These are phyloP conservation scores for Drosophila ogumai DNA, from an alignment of 1,140 invertebrate species.

Conservation along the genomic window DNA sequence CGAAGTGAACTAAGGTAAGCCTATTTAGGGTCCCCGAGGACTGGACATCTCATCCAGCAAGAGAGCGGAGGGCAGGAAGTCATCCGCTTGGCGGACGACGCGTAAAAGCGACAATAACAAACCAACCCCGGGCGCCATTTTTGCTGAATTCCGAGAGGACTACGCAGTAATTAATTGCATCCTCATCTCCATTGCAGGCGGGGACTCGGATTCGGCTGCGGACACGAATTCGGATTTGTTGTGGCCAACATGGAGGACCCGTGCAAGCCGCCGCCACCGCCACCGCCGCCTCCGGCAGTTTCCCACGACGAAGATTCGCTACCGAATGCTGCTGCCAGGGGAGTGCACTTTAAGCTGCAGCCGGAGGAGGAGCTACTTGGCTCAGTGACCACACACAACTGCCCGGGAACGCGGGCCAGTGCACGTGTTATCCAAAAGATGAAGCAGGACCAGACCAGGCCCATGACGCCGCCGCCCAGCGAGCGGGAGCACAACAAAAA, in stretches of 20 bases:
- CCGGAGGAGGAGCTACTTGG: conserved; percentile 87
- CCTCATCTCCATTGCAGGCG: not conserved
- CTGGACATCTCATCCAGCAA: not conserved
- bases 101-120: conserved; percentile 25
- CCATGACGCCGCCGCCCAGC: conserved; percentile 79
- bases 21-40: not conserved
- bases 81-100: not conserved
- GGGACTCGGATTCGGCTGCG: conserved; percentile 1
- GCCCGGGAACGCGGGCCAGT: conserved; percentile 87
- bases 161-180: conserved; percentile 42
- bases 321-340: conserved; percentile 38
- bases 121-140: conserved; percentile 69
- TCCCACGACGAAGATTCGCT: conserved; percentile 11
- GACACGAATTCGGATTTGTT: conserved; percentile 6
- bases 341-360: conserved; percentile 38
- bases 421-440: conserved; percentile 89
- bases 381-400: conserved; percentile 86
- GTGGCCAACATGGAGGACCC: conserved; percentile 29
- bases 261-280: conserved; percentile 23
- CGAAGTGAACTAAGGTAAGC: conserved; percentile 1
- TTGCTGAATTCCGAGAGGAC: conserved; percentile 49
- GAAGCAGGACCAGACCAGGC: conserved; percentile 85
- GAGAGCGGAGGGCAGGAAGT: not conserved
- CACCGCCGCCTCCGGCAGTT: conserved; percentile 6
- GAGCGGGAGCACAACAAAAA: conserved; percentile 76